Percentiles rank a stretch among this genome's conserved stretches.
These are phyloP conservation scores for Periplaneta americana DNA, from an alignment of 1,140 invertebrate species.

Conservation along the genomic window DNA sequence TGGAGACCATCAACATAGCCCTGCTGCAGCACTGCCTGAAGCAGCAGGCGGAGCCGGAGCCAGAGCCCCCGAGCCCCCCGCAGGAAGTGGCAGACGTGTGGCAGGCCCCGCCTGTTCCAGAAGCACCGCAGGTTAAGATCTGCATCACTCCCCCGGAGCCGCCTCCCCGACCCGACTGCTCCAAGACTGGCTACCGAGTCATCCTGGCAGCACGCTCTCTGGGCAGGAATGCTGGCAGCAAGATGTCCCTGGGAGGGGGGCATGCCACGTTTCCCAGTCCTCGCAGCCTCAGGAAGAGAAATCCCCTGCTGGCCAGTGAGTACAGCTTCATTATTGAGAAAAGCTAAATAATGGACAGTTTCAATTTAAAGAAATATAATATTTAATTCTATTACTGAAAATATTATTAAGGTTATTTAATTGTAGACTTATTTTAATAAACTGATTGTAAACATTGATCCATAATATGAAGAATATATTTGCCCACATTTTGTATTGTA, in stretches of 20 bases:
- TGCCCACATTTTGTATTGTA: too few relatives aligned
- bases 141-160: not conserved
- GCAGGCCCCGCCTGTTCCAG: not conserved
- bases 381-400: too few relatives aligned
- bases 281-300: conserved; percentile 50
- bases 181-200: conserved; percentile 41
- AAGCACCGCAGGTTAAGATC: not conserved
- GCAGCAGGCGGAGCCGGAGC: too few relatives aligned
- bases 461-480: too few relatives aligned
- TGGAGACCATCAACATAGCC: conserved; percentile 26
- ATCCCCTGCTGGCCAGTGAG: conserved; percentile 64
- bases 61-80: too few relatives aligned
- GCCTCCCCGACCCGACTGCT: conserved; percentile 10
- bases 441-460: too few relatives aligned
- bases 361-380: too few relatives aligned
- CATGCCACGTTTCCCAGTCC: not conserved
- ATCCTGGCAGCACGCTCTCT: conserved; percentile 45
- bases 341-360: too few relatives aligned
- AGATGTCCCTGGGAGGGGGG: not conserved
- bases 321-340: too few relatives aligned
- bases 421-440: too few relatives aligned
- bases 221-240: conserved; percentile 31
- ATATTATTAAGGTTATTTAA: too few relatives aligned
- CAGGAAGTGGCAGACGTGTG: too few relatives aligned
- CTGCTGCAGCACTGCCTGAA: conserved; percentile 21